These are phyloP conservation scores for Bombus balteatus DNA, from an alignment of 1,140 invertebrate genomes.

Conservation along the genomic window DNA sequence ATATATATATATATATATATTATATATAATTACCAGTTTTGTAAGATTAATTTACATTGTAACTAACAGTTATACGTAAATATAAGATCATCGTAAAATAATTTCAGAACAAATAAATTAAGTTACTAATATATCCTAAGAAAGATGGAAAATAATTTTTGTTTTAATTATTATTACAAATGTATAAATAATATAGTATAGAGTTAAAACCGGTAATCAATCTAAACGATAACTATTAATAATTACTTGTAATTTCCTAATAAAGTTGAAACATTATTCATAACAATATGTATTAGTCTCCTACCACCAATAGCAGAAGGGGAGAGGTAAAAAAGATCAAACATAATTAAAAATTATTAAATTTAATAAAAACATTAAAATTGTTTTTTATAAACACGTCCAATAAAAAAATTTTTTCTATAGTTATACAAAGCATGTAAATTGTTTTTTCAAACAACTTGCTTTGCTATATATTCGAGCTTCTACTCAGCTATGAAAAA, in stretches of 20 bases:
- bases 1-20: too few species aligned
- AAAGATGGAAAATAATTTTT: not conserved
- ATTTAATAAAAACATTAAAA: constrained; percentile 36
- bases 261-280: constrained; percentile 38
- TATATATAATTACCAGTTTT: constrained; percentile 40
- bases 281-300: constrained; percentile 14
- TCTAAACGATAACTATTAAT: constrained; percentile 34
- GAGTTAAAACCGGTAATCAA: constrained; percentile 19
- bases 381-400: constrained; percentile 25
- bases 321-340: not conserved
- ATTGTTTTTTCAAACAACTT: constrained; percentile 31
- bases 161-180: constrained; percentile 21
- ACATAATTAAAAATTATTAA: constrained; percentile 26
- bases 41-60: constrained; percentile 36
- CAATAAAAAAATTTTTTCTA: constrained; percentile 32
- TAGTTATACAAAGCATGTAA: constrained; percentile 7
- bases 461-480: constrained; percentile 1
- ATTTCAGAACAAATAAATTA: constrained; percentile 19
- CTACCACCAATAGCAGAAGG: not conserved
- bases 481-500: constrained; percentile 16
- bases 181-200: constrained; percentile 43
- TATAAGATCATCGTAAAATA: constrained; percentile 15
- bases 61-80: constrained; percentile 26
- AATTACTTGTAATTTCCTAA: constrained; percentile 48
- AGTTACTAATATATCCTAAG: constrained; percentile 23